A percentile compares a stretch with the other conserved stretches of the same genome.
Evolutionary conservation across 2,888 invertebrate genomes (phyloP).

Genomic region (Dysmachus trigonus): DNA sequence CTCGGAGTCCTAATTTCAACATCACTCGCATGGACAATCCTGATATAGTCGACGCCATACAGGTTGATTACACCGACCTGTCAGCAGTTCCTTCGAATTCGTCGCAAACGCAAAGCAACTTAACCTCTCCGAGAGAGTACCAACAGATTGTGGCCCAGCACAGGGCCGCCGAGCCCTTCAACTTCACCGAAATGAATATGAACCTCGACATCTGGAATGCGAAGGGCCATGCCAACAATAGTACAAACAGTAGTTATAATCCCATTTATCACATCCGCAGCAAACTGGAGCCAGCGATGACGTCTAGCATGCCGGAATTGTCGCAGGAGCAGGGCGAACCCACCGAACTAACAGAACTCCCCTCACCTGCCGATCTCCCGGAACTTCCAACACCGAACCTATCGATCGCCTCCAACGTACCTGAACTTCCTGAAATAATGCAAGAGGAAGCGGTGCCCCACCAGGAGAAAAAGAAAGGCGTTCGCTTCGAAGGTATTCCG

Average conservation of each 20-base stretch:
- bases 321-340: constrained; percentile 50
- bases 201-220: constrained; percentile 69
- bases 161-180: constrained; percentile 66
- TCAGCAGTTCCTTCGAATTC: constrained; percentile 56
- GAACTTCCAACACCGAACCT: constrained; percentile 65
- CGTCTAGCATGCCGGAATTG: constrained; percentile 72
- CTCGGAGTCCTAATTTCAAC: constrained; percentile 70
- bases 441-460: neutral
- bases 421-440: constrained; percentile 49
- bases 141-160: constrained; percentile 59
- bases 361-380: constrained; percentile 56
- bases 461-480: constrained; percentile 59
- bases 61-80: constrained; percentile 59
- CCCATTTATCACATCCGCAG: constrained; percentile 51
- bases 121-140: constrained; percentile 62
- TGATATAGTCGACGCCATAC: constrained; percentile 63
- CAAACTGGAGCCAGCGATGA: constrained; percentile 54
- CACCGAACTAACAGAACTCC: constrained; percentile 50
- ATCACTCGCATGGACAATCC: constrained; percentile 60
- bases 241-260: constrained; percentile 56
- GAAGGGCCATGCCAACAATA: constrained; percentile 55
- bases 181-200: constrained; percentile 68
- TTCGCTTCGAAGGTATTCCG: constrained; percentile 63
- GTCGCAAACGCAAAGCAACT: constrained; percentile 61
- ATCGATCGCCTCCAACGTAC: constrained; percentile 67